phyloP scores from a whole-genome alignment of 2,888 invertebrate genomes.

The Oligia fasciuncula region DNA sequence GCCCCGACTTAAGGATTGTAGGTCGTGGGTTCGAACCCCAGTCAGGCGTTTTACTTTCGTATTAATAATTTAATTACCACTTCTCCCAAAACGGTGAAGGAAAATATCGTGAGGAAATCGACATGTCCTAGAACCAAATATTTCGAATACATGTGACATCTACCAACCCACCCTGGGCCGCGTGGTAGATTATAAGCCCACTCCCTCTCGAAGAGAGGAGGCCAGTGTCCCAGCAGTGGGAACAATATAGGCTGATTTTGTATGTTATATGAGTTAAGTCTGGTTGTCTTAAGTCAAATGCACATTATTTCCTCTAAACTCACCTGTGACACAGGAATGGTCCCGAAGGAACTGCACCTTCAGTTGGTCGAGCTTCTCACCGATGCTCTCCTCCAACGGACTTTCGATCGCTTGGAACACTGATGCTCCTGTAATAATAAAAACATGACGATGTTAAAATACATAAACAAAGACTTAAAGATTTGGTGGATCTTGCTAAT shows the following conservation, averaged over 20 bases:
- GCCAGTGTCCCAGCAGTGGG: neutral
- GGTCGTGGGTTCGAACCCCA: neutral
- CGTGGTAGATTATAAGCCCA: neutral
- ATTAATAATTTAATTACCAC: too few relatives aligned
- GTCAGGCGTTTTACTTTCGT: too few relatives aligned
- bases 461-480: neutral
- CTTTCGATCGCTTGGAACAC: constrained; percentile 95
- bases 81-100: too few relatives aligned
- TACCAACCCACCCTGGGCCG: neutral
- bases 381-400: constrained; percentile 91
- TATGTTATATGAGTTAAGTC: neutral
- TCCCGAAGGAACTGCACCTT: constrained; percentile 91
- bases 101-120: too few relatives aligned
- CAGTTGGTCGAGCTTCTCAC: constrained; percentile 88
- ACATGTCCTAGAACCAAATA: neutral
- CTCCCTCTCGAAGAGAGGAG: neutral
- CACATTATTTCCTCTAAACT: constrained; percentile 68
- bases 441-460: neutral
- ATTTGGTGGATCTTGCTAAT: neutral
- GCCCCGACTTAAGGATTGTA: neutral
- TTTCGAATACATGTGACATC: neutral
- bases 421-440: constrained; percentile 90
- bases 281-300: neutral
- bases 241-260: neutral
- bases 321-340: constrained; percentile 92